Evolutionary conservation across 1,140 invertebrate species (phyloP).

Genomic region (Drosophila malerkotliana): DNA sequence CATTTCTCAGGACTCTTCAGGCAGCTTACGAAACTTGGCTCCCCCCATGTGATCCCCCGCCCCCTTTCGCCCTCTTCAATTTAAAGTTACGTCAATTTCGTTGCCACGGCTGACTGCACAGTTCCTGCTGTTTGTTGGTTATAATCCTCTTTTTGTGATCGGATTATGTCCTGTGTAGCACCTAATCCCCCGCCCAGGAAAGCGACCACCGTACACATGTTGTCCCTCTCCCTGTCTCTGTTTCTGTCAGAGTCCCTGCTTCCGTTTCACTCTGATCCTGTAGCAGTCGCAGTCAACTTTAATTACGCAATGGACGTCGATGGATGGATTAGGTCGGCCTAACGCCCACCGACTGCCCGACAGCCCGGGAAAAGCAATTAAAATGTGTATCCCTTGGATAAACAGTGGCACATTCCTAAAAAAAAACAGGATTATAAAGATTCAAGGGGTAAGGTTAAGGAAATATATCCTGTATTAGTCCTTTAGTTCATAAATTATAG

Average conservation of each 20-base stretch:
- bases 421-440: background rate
- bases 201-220: conserved; percentile 41
- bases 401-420: conserved; percentile 11
- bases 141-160: conserved; percentile 81
- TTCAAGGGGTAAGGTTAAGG: background rate
- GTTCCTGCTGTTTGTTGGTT: conserved; percentile 62
- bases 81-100: conserved; percentile 62
- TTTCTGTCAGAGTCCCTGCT: conserved; percentile 1
- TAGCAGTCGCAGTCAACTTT: conserved; percentile 61
- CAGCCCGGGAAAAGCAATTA: conserved; percentile 68
- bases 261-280: conserved; percentile 57
- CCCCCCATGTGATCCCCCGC: background rate
- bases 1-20: conserved; percentile 50
- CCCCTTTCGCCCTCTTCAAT: conserved; percentile 44
- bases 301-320: conserved; percentile 65
- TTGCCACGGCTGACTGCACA: conserved; percentile 27
- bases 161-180: conserved; percentile 76
- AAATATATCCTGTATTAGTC: too few relatives aligned
- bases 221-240: conserved; percentile 1
- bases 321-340: conserved; percentile 65
- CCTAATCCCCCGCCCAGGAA: conserved; percentile 61
- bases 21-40: conserved; percentile 58
- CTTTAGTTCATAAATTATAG: too few relatives aligned
- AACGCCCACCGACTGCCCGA: conserved; percentile 45
- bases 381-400: conserved; percentile 62